A percentile compares a stretch with the other conserved stretches of the same genome.
These are phyloP conservation scores for Atherix ibis DNA, from an alignment of 2,888 invertebrate genomes.

Conservation along the genomic window DNA sequence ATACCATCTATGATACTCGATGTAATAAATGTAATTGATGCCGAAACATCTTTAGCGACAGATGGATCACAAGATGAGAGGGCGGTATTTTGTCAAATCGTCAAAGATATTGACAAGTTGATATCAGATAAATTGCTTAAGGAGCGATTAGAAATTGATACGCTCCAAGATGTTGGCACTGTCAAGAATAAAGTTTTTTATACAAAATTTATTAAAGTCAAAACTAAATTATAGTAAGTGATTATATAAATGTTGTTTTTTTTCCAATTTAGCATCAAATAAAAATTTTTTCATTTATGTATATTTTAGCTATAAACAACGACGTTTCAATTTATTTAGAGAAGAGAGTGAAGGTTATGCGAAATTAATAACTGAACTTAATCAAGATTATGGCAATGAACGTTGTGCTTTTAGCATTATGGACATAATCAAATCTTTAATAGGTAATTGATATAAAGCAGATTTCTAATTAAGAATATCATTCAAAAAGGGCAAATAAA, in stretches of 20 bases:
- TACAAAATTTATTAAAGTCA: conserved; percentile 92
- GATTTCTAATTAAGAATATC: background rate
- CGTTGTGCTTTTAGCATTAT: conserved; percentile 53
- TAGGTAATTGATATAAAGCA: conserved; percentile 54
- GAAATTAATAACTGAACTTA: conserved; percentile 85
- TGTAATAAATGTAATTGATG: conserved; percentile 69
- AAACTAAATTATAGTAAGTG: conserved; percentile 94
- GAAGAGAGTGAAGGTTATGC: conserved; percentile 99
- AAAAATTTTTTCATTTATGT: no score
- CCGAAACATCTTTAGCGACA: conserved; percentile 46
- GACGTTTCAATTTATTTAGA: conserved; percentile 94
- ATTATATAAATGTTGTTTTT: background rate
- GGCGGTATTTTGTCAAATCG: conserved; percentile 57
- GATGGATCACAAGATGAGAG: conserved; percentile 58
- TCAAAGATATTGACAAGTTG: conserved; percentile 66
- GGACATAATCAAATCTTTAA: conserved; percentile 83
- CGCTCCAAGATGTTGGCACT: conserved; percentile 79
- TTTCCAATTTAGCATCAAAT: no score
- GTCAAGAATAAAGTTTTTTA: conserved; percentile 80
- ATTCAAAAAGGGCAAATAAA: no score
- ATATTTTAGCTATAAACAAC: conserved; percentile 91
- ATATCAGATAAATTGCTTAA: conserved; percentile 76
- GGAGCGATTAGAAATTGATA: conserved; percentile 85
- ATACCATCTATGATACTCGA: conserved; percentile 73
- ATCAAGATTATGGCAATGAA: conserved; percentile 57